These are phyloP conservation scores for Nephotettix cincticeps DNA, from an alignment of 1,140 invertebrate genomes.

Conservation along the genomic window DNA sequence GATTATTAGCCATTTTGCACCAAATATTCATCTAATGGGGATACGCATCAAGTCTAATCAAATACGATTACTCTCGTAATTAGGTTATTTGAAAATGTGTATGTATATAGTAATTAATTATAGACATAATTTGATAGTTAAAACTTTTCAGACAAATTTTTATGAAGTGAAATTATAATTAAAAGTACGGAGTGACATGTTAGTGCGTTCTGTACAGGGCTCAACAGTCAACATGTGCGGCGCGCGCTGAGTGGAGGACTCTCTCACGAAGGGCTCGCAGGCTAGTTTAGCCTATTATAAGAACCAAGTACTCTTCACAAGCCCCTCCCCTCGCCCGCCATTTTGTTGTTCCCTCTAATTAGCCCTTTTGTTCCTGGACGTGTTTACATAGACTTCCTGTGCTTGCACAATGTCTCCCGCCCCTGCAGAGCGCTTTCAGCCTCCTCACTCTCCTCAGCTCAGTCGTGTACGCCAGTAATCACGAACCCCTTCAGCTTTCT, in stretches of 20 bases:
- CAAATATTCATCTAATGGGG: too few species aligned
- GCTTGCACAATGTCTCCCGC: background rate
- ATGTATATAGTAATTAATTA: too few species aligned
- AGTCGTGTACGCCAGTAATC: slow-evolving; percentile 5
- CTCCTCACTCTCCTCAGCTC: background rate
- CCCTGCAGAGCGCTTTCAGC: background rate
- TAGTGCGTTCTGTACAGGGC: too few species aligned
- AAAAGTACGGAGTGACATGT: too few species aligned
- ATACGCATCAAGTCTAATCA: too few species aligned
- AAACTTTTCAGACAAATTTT: too few species aligned
- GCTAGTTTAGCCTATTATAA: slow-evolving; percentile 23
- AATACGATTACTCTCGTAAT: too few species aligned
- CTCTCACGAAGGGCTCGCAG: slow-evolving; percentile 2
- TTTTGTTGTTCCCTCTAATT: slow-evolving; percentile 23
- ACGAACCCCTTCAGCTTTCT: background rate
- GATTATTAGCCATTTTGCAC: too few species aligned
- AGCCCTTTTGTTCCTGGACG: slow-evolving; percentile 9
- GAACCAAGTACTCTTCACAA: slow-evolving; percentile 6
- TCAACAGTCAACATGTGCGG: slow-evolving; percentile 18
- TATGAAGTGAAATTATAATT: too few species aligned
- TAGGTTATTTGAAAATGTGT: too few species aligned
- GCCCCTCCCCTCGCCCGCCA: slow-evolving; percentile 14
- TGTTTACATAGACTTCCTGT: slow-evolving; percentile 15
- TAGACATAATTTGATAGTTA: too few species aligned
- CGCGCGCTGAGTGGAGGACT: background rate